phyloP scores from a whole-genome alignment of 2,888 invertebrate species.

The Coremacera marginata region DNA sequence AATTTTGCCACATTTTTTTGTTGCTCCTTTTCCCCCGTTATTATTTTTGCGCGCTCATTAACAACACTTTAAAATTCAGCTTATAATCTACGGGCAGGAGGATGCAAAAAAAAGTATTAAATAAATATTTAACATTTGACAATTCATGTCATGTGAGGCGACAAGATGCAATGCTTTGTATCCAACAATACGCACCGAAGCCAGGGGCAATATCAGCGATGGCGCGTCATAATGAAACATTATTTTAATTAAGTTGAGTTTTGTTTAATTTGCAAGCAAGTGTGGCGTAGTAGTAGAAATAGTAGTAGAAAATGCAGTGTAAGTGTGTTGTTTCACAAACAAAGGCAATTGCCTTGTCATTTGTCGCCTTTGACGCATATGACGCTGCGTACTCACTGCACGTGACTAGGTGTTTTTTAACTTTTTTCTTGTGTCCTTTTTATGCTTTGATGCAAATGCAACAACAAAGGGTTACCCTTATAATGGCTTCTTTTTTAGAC shows the following conservation, averaged over 20 bases:
- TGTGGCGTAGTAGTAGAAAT: not conserved
- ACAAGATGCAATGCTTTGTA: not conserved
- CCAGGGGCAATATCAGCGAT: not conserved
- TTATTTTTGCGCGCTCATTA: not conserved
- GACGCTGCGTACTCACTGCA: slow-evolving; percentile 1
- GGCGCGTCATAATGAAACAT: slow-evolving; percentile 25
- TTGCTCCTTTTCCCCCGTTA: not conserved
- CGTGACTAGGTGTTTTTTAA: slow-evolving; percentile 19
- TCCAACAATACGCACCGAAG: not conserved
- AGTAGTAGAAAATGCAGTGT: not conserved
- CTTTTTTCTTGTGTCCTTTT: not conserved
- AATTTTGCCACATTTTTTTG: not conserved
- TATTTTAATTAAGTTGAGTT: slow-evolving; percentile 33
- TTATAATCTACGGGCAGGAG: no score
- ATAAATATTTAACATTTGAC: slow-evolving; percentile 30
- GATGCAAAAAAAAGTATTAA: slow-evolving; percentile 3
- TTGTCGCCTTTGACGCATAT: not conserved
- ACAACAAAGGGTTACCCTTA: not conserved
- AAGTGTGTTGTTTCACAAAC: not conserved
- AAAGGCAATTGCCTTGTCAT: slow-evolving; percentile 12
- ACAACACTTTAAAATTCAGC: slow-evolving; percentile 19
- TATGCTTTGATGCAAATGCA: not conserved
- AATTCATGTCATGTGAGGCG: slow-evolving; percentile 25
- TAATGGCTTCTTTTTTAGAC: not conserved
- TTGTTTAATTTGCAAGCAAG: slow-evolving; percentile 22